Evolutionary conservation across 2,888 invertebrate species (phyloP).

Genomic region (Tillus elongatus): DNA sequence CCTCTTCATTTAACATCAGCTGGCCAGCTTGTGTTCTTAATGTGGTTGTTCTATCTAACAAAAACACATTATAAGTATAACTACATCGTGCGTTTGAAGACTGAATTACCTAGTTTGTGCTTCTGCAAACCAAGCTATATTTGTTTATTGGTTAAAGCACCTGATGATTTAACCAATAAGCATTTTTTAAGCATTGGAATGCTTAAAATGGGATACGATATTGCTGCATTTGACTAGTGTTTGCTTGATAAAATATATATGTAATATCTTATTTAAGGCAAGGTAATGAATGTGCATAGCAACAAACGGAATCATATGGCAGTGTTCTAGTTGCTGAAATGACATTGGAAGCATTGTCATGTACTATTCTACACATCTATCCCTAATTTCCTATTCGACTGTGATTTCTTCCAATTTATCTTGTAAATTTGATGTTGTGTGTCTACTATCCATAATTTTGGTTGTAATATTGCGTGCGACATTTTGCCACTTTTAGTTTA

Average conservation of each 20-base stretch:
- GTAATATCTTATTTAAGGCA: background rate
- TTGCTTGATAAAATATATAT: background rate
- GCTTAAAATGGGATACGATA: slow-evolving; percentile 7
- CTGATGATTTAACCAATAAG: slow-evolving; percentile 4
- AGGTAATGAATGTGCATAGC: slow-evolving; percentile 7
- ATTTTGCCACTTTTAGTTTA: no score
- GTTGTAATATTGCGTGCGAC: no score
- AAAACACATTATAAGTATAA: slow-evolving; percentile 8
- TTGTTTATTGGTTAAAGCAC: no score
- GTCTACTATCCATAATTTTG: slow-evolving; percentile 19
- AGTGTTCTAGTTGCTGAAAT: slow-evolving; percentile 16
- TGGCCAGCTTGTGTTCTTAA: slow-evolving; percentile 8
- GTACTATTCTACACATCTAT: slow-evolving; percentile 20
- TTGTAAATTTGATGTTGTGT: slow-evolving; percentile 20
- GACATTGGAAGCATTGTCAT: slow-evolving; percentile 27
- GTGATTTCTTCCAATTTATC: slow-evolving; percentile 19
- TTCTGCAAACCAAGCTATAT: background rate
- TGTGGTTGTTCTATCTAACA: slow-evolving; percentile 10
- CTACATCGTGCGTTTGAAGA: slow-evolving; percentile 2
- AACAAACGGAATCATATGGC: slow-evolving; percentile 13
- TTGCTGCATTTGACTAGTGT: background rate
- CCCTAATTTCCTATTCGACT: slow-evolving; percentile 19
- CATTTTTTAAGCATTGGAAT: no score
- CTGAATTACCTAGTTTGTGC: slow-evolving; percentile 6
- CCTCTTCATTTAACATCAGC: slow-evolving; percentile 12